Base-by-base conservation (phyloP, 2,797 vertebrate species). In the Perodicticus potto region DNA sequence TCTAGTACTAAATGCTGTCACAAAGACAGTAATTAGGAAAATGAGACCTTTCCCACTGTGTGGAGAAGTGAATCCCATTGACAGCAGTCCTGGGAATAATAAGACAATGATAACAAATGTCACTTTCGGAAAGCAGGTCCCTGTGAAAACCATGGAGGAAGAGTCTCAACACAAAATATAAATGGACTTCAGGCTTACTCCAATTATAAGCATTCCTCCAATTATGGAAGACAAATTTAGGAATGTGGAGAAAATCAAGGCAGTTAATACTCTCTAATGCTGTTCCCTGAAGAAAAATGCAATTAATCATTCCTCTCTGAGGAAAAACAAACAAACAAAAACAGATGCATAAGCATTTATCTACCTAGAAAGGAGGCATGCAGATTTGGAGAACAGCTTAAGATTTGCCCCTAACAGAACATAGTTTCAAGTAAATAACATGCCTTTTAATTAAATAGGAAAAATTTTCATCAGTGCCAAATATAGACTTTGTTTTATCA, bases 191-290 rank as follows among this genome's bases (percentile, higher is more conserved):
- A 53, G 34, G 4, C 4, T 80, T 3, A 4, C 12, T 27, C 1
- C 1, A 74, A 0, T 65, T n/a, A 61, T 6, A 40, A 84, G 2
- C 40, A 84, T 45, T 78, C 40, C 10, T 78, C 14, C 23, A 67
- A 5, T 55, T 12, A 78, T 22, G 4, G n/a, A 69, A 14, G 11
- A 73, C 10, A 13, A 73, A 45, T 4, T 81, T 55, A 72, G 37
- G 11, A 2, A 82, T 81, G 3, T 81, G 19, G 23, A 81, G 55
- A 78, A 94, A 89, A 32, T 76, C 78, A 92, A 55, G 16, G 32
- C 23, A 93, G 19, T 7, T 49, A 27, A 45, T 23, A n/a, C 78
- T 69, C 11, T 72, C 65, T 20, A 70, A 72, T 37, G 88, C 57
- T 84, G 17, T 81, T 74, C 2, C n/a, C 82, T 73, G 45, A 63